Evolutionary conservation across 2,113 vertebrate genomes (phyloP).

Genomic region (Eolophus roseicapilla): DNA sequence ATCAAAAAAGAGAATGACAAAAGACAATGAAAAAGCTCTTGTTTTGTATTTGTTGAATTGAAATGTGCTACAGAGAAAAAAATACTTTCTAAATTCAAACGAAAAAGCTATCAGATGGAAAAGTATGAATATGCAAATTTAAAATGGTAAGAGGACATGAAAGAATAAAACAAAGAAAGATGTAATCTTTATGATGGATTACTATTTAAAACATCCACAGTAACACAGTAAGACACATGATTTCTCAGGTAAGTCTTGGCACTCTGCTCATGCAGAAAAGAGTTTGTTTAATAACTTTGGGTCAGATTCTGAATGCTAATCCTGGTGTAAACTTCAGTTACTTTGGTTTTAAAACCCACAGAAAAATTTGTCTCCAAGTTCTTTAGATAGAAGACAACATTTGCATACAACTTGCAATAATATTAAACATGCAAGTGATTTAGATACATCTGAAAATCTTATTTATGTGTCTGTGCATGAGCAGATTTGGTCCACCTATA

Average conservation of each 20-base stretch:
- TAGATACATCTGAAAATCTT: background rate
- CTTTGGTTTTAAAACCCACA: background rate
- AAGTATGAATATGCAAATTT: background rate
- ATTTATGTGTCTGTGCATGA: background rate
- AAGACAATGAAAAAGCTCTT: background rate
- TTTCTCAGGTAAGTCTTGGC: background rate
- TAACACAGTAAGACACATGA: background rate
- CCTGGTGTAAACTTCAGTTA: background rate
- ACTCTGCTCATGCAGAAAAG: background rate
- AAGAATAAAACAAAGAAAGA: background rate
- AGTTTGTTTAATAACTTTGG: background rate
- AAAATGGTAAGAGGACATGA: background rate
- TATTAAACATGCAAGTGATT: background rate
- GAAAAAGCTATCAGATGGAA: background rate
- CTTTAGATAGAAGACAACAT: background rate
- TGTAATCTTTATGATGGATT: background rate
- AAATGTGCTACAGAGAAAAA: background rate
- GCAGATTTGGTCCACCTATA: background rate
- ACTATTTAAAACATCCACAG: background rate
- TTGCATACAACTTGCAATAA: background rate
- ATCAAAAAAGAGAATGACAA: background rate
- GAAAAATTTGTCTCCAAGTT: background rate
- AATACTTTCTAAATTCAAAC: background rate
- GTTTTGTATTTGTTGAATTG: background rate
- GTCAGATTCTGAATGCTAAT: background rate